These are phyloP conservation scores for Drosophila fuyamai DNA, from an alignment of 1,140 invertebrate genomes.

Conservation along the genomic window DNA sequence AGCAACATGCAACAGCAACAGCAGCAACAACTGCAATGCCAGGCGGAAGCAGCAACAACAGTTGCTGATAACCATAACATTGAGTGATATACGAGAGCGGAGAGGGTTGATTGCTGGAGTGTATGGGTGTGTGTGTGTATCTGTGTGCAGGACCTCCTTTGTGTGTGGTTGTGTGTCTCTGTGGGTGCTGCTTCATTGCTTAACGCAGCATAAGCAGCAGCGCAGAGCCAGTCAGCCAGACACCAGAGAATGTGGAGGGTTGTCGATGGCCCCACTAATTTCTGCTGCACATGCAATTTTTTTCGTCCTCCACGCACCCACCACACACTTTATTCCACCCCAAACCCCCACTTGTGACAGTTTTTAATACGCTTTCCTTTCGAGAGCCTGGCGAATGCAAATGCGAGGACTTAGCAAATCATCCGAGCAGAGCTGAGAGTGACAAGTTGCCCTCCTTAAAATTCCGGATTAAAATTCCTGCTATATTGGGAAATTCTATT, in stretches of 20 bases:
- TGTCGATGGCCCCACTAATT: conserved; percentile 65
- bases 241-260: conserved; percentile 17
- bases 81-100: conserved; percentile 74
- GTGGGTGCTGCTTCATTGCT: conserved; percentile 65
- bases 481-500: too few relatives aligned
- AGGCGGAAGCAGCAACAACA: conserved; percentile 65
- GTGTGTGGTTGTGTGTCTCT: conserved; percentile 27
- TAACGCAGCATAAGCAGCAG: conserved; percentile 76
- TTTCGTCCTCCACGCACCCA: conserved; percentile 23
- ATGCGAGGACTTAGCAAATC: conserved; percentile 39
- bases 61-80: conserved; percentile 79
- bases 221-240: conserved; percentile 40
- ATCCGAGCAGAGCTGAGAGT: conserved; percentile 14
- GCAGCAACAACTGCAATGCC: conserved; percentile 42
- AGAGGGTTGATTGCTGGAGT: conserved; percentile 19
- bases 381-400: conserved; percentile 27
- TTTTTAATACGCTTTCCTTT: conserved; percentile 68
- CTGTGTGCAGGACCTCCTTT: conserved; percentile 9
- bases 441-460: conserved; percentile 20
- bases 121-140: neutral
- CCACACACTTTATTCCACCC: conserved; percentile 11
- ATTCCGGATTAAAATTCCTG: too few relatives aligned
- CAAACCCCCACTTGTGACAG: conserved; percentile 42
- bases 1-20: conserved; percentile 36
- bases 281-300: conserved; percentile 77